phyloP scores from a whole-genome alignment of 2,888 invertebrate species.

The Ferrisia virgata region DNA sequence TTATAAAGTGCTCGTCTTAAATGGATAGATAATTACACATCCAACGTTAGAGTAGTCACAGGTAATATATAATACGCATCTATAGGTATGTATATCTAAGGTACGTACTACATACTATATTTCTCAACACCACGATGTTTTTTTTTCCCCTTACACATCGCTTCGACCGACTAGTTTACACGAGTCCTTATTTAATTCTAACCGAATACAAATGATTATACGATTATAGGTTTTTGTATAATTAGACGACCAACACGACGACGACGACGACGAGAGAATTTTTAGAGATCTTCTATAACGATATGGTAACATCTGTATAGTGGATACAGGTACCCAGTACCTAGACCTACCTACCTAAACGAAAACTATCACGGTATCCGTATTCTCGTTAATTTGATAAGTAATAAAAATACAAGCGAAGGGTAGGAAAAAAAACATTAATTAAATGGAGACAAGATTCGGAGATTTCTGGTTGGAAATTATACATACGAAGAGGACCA shows the following conservation, averaged over 20 bases:
- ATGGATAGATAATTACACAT: background rate
- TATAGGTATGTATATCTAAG: background rate
- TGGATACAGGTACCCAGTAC: background rate
- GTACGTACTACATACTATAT: too few species aligned
- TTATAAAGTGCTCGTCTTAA: background rate
- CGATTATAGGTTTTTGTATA: background rate
- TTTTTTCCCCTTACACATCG: background rate
- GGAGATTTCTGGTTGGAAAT: background rate
- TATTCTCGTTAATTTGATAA: background rate
- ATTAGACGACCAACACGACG: background rate
- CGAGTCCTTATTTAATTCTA: background rate
- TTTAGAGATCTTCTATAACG: background rate
- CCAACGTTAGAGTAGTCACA: background rate
- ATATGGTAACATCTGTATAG: background rate
- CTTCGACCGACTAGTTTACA: background rate
- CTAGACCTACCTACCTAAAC: background rate
- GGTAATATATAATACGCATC: background rate
- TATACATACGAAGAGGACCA: too few species aligned
- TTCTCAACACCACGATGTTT: background rate
- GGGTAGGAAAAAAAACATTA: background rate
- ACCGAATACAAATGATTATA: background rate
- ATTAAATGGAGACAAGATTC: background rate
- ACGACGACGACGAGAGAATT: background rate
- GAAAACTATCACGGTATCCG: background rate
- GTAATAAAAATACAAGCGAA: background rate